Evolutionary conservation across 1,140 invertebrate species (phyloP).

Genomic region (Megalopta genalis): DNA sequence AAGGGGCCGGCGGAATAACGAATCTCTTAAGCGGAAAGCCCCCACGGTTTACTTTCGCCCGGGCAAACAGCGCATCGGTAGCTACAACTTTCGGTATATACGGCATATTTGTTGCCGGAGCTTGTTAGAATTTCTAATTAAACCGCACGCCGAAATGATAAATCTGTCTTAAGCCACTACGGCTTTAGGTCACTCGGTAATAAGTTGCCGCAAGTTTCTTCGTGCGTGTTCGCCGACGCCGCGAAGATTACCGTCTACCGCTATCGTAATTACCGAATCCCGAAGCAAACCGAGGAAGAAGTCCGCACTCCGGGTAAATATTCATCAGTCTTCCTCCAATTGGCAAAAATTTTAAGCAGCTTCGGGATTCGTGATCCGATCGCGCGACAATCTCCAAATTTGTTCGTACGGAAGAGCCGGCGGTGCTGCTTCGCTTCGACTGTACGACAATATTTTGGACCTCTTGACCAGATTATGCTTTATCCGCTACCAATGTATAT

Average conservation of each 20-base stretch:
- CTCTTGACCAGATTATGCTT: too few species aligned
- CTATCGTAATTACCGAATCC: conserved; percentile 30
- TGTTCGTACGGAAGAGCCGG: too few species aligned
- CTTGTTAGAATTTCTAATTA: conserved; percentile 59
- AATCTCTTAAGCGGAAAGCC: conserved; percentile 9
- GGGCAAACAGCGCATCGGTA: conserved; percentile 29
- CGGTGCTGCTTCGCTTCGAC: too few species aligned
- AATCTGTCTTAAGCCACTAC: conserved; percentile 49
- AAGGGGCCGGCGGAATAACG: conserved; percentile 28
- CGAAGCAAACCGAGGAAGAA: neutral
- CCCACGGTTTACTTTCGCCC: conserved; percentile 25
- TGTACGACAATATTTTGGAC: too few species aligned
- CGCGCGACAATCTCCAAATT: too few species aligned
- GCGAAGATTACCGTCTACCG: conserved; percentile 42
- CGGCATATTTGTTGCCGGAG: conserved; percentile 40
- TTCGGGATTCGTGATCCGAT: too few species aligned
- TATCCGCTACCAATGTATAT: too few species aligned
- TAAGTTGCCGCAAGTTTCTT: conserved; percentile 54
- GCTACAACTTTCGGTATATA: conserved; percentile 44
- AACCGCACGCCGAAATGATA: conserved; percentile 55
- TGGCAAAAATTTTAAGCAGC: too few species aligned
- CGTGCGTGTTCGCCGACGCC: conserved; percentile 25
- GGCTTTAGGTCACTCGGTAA: conserved; percentile 42
- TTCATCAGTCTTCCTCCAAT: too few species aligned
- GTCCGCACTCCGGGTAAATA: too few species aligned